phyloP scores from a whole-genome alignment of 2,113 vertebrate genomes.

The Typhlomys cinereus region DNA sequence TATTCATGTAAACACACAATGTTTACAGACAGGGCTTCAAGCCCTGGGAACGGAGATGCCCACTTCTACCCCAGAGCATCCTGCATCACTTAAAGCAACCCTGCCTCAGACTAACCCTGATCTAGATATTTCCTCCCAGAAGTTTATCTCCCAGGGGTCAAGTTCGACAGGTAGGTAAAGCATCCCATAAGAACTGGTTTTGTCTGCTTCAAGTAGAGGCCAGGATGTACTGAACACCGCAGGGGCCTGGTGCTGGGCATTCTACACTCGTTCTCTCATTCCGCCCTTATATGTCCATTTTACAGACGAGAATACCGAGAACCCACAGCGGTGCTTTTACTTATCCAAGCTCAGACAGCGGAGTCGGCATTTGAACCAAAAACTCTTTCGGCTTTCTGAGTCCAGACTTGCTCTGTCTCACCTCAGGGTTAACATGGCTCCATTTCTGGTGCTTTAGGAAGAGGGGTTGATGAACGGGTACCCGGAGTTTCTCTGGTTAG shows the following conservation, averaged over 20 bases:
- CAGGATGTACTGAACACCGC: neutral
- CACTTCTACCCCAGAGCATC: too few relatives aligned
- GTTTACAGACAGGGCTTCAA: too few relatives aligned
- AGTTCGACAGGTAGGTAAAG: too few relatives aligned
- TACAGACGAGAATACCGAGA: neutral
- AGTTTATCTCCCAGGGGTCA: too few relatives aligned
- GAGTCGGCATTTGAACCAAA: neutral
- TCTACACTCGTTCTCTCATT: neutral
- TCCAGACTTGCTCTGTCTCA: neutral
- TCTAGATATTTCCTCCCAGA: too few relatives aligned
- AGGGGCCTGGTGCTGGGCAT: neutral
- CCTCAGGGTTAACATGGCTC: neutral
- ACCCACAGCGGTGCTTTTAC: neutral
- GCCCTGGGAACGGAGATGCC: too few relatives aligned
- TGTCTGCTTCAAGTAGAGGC: neutral
- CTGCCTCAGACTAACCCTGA: too few relatives aligned
- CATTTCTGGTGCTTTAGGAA: neutral
- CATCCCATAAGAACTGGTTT: neutral
- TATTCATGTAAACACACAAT: too few relatives aligned
- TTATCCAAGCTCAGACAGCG: neutral
- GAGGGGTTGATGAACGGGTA: neutral
- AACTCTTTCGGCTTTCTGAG: neutral
- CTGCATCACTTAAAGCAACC: too few relatives aligned
- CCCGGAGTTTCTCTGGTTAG: neutral
- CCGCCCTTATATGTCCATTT: neutral